A percentile compares a stretch with the other conserved stretches of the same genome.
Conservation (phyloP, 2,888 invertebrate genomes). For the Cremastobaeus sp. region DNA sequence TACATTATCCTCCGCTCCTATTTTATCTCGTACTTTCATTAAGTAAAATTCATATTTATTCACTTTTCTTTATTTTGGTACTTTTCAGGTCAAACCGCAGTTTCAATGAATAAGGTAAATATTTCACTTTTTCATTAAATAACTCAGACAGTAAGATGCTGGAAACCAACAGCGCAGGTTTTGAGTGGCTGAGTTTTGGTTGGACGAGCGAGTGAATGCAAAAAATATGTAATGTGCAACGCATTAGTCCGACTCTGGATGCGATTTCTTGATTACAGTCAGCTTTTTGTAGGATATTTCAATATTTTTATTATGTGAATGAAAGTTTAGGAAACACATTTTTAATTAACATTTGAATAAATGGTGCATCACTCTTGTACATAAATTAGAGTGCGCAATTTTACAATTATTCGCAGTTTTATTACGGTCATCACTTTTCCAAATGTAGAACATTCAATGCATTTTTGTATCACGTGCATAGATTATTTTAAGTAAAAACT, state of each 20-base stretch:
- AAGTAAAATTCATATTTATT: too few species aligned
- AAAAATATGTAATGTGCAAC: slow-evolving; percentile 30
- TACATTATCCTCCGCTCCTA: too few species aligned
- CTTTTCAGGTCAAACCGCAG: slow-evolving; percentile 23
- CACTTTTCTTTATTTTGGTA: slow-evolving; percentile 9
- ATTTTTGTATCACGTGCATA: too few species aligned
- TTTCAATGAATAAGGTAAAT: slow-evolving; percentile 40
- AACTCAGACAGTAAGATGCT: slow-evolving; percentile 22
- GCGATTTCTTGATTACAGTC: slow-evolving; percentile 26
- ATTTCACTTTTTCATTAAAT: slow-evolving; percentile 39
- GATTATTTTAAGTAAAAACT: too few species aligned
- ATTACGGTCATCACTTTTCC: too few species aligned
- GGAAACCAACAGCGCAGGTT: slow-evolving; percentile 1
- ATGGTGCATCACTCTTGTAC: too few species aligned
- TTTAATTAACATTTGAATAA: too few species aligned
- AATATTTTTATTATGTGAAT: slow-evolving; percentile 1
- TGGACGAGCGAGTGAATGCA: slow-evolving; percentile 29
- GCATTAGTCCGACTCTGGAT: slow-evolving; percentile 24
- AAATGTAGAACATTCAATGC: too few species aligned
- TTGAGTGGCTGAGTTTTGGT: slow-evolving; percentile 41
- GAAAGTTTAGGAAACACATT: neutral
- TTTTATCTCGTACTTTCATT: too few species aligned
- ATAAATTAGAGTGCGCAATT: too few species aligned
- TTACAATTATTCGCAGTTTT: too few species aligned
- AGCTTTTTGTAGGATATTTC: slow-evolving; percentile 7